Evolutionary conservation across 35 echinoderm and acorn worm genomes (phyloP), one percentile per base, ranked within the genome.

Genomic region (Eucidaris tribuloides): DNA sequence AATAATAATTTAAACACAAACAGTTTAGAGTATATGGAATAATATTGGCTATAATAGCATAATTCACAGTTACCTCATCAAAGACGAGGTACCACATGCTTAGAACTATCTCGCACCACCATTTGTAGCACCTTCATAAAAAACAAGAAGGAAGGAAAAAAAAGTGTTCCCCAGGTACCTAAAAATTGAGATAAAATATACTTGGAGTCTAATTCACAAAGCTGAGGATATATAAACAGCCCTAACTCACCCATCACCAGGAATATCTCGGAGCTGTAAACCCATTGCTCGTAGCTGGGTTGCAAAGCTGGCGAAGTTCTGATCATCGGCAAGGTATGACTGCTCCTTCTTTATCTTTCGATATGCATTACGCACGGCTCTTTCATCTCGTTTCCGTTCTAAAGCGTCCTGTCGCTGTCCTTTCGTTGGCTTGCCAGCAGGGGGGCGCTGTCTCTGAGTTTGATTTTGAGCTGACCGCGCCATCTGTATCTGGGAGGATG

Each of bases 231-330:
- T n/a, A n/a, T n/a, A n/a, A n/a, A n/a, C n/a, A n/a, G n/a, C n/a
- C n/a, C n/a, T 92, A 9, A 82, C 70, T 87, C 86, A 99, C 96
- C 96, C 96, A 93, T 99, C 96, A 45, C 96, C 96, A 45, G 96
- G 96, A 49, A 99, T 90, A 43, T 99, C 96, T 27, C 87, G 82
- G 2, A 99, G 65, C 35, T 90, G 79, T n/a, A 99, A 81, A 9
- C 96, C 96, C 49, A 92, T 54, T 4, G 83, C 91, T 41, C 93
- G 96, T 19, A 99, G 60, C 77, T 99, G 96, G 19, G 90, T 99
- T 62, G 96, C 66, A 57, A 99, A 99, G 42, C 96, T 66, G 22
- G 87, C 90, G 87, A 93, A 99, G 52, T 99, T 99, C 85, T 99
- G 91, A 84, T 99, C 96, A 23, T 93, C 96, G 15, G 96, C 91